phyloP scores from a whole-genome alignment of 1,140 invertebrate species.

The Dendroctonus ponderosae region DNA sequence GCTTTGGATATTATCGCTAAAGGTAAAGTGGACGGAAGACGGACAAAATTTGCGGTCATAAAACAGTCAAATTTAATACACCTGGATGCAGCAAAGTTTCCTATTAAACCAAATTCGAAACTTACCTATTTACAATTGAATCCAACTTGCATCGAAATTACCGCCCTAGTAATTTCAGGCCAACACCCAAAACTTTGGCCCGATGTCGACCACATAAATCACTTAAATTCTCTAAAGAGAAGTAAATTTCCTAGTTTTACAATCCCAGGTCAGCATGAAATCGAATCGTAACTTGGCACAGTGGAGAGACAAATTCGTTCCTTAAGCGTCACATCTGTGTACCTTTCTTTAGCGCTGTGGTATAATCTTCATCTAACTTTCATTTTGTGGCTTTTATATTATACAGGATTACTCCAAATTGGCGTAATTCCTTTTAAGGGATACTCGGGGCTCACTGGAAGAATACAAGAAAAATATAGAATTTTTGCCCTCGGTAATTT shows the following conservation, averaged over 20 bases:
- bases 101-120: not conserved
- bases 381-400: too few relatives aligned
- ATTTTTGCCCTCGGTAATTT: too few relatives aligned
- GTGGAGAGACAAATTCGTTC: conserved; percentile 30
- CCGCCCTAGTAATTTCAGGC: not conserved
- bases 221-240: conserved; percentile 26
- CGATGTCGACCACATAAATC: conserved; percentile 20
- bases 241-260: conserved; percentile 34
- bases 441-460: too few relatives aligned
- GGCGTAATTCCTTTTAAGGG: too few relatives aligned
- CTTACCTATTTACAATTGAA: not conserved
- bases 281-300: conserved; percentile 32
- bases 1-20: too few relatives aligned
- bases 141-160: not conserved
- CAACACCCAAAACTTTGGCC: conserved; percentile 9
- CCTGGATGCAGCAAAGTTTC: not conserved
- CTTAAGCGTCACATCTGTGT: conserved; percentile 20
- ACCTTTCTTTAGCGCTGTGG: conserved; percentile 4
- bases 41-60: too few relatives aligned
- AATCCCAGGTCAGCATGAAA: conserved; percentile 32
- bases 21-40: too few relatives aligned
- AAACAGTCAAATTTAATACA: too few relatives aligned
- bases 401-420: too few relatives aligned
- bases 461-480: too few relatives aligned
- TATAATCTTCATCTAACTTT: too few relatives aligned